phyloP scores from a whole-genome alignment of 2,888 invertebrate genomes.

The Cepaea hortensis region DNA sequence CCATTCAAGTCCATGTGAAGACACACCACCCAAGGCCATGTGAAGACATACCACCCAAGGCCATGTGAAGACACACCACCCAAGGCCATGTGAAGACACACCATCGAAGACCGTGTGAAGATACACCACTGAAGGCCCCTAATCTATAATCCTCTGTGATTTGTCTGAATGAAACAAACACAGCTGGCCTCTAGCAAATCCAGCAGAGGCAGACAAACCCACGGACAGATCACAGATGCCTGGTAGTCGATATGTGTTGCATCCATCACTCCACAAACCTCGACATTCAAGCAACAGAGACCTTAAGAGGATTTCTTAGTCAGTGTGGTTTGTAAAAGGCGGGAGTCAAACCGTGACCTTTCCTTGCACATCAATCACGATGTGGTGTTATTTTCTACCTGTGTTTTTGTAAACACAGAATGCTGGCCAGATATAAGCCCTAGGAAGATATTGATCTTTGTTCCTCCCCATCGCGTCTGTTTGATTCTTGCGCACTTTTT shows the following conservation, averaged over 20 bases:
- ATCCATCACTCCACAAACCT: conserved; percentile 1
- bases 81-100: no score
- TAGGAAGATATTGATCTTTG: background rate
- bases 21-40: no score
- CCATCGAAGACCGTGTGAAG: no score
- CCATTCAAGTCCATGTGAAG: background rate
- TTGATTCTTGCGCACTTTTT: background rate
- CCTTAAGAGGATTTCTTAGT: background rate
- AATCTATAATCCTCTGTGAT: conserved; percentile 10
- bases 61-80: no score
- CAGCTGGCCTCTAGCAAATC: background rate
- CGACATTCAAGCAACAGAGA: conserved; percentile 4
- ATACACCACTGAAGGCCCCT: no score
- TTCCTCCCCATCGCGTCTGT: background rate
- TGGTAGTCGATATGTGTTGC: conserved; percentile 4
- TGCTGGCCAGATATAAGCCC: background rate
- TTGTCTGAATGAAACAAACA: conserved; percentile 12
- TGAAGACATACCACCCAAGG: no score
- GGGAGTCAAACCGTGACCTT: conserved; percentile 6
- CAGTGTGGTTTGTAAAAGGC: background rate
- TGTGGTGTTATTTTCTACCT: background rate
- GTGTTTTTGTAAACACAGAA: background rate
- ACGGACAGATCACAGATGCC: conserved; percentile 10
- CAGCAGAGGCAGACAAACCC: background rate
- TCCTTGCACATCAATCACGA: background rate